A percentile compares a stretch with the other conserved stretches of the same genome.
phyloP scores from a whole-genome alignment of 37 sponge, comb jelly and placozoan species.

The Halichondria panicea region DNA sequence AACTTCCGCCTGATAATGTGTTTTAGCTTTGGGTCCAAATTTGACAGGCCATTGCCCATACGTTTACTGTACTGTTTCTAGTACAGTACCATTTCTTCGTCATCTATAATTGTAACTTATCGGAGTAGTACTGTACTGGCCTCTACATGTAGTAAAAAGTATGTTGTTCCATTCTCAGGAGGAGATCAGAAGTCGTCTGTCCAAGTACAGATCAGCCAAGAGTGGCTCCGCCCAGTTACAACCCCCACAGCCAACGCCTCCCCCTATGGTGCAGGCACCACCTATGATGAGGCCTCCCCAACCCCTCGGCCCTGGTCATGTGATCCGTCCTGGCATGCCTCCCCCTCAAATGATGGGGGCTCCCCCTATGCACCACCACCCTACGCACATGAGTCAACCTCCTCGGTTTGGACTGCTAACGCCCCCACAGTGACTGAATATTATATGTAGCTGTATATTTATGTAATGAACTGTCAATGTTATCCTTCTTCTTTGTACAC shows the following conservation, averaged over 20 bases:
- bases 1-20: too few species aligned
- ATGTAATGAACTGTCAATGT: too few species aligned
- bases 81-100: too few species aligned
- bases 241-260: slow-evolving; percentile 18
- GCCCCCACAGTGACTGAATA: background rate
- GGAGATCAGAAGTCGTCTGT: slow-evolving; percentile 38
- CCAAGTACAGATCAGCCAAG: slow-evolving; percentile 35
- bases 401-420: background rate
- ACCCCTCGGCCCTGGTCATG: slow-evolving; percentile 5
- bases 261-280: background rate
- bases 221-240: background rate
- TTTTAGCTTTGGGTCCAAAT: too few species aligned
- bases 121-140: too few species aligned
- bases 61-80: too few species aligned
- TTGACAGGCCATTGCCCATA: too few species aligned
- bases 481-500: too few species aligned
- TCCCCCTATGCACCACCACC: slow-evolving; percentile 4
- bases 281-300: slow-evolving; percentile 13
- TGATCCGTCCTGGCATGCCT: slow-evolving; percentile 60
- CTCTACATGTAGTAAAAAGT: background rate
- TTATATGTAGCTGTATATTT: too few species aligned
- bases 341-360: slow-evolving; percentile 26
- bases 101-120: too few species aligned
- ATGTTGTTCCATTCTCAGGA: slow-evolving; percentile 21
- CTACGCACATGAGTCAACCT: too few species aligned